Conservation (phyloP, 1,140 invertebrate species). For the Pemphigus obesinymphae region DNA sequence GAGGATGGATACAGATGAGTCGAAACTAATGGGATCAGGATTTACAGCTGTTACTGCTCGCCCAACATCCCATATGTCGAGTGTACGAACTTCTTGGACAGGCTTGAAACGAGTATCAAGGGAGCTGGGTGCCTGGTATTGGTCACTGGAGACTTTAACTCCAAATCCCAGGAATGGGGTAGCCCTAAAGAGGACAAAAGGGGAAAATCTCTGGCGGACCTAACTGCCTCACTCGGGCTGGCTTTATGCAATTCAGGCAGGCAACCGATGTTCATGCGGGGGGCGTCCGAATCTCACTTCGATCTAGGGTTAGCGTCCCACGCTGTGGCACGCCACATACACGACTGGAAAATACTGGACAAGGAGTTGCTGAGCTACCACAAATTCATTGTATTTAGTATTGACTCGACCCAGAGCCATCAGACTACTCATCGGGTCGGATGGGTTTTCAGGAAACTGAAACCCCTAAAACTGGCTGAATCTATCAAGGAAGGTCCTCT, state of each 20-base stretch:
- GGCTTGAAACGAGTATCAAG: neutral
- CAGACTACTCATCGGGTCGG: neutral
- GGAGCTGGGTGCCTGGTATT: neutral
- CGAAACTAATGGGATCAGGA: neutral
- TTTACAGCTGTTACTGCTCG: neutral
- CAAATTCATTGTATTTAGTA: neutral
- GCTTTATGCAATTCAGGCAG: neutral
- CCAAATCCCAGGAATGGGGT: no score
- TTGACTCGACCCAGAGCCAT: neutral
- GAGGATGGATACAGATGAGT: neutral
- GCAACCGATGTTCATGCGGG: neutral
- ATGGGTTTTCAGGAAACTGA: neutral
- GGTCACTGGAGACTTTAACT: neutral
- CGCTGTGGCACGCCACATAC: neutral
- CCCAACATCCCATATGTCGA: neutral
- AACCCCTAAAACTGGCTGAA: neutral
- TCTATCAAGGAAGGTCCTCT: fast-evolving
- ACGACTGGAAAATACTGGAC: no score
- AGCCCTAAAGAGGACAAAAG: neutral
- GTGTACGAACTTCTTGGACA: neutral
- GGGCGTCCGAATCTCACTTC: no score
- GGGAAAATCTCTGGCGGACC: neutral
- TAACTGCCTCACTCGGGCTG: neutral
- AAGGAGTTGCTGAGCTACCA: neutral
- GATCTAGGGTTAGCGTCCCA: neutral